phyloP scores from a whole-genome alignment of 2,888 invertebrate genomes.

The Ditula angustiorana region DNA sequence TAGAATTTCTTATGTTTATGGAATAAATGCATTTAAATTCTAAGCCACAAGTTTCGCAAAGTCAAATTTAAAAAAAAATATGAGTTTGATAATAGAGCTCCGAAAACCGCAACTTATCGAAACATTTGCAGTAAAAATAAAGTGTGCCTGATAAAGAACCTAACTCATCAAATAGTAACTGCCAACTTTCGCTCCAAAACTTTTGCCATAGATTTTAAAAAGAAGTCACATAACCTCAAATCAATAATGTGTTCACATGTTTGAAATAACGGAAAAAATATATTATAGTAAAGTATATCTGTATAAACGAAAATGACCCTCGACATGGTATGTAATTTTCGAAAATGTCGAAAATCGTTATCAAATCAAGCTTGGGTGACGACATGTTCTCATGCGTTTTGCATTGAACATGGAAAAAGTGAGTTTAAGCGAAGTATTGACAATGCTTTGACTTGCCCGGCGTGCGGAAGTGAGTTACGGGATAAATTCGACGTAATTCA shows the following conservation, averaged over 20 bases:
- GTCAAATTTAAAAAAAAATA: not conserved
- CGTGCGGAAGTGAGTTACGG: slow-evolving; percentile 77
- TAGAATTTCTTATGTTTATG: not conserved
- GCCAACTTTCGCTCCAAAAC: slow-evolving; percentile 9
- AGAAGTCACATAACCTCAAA: slow-evolving; percentile 40
- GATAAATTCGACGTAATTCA: slow-evolving; percentile 83
- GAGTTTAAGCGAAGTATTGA: slow-evolving; percentile 78
- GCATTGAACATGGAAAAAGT: slow-evolving; percentile 81
- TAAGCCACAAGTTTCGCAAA: not conserved
- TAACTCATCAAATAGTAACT: not conserved
- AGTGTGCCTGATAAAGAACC: slow-evolving; percentile 20
- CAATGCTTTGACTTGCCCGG: slow-evolving; percentile 78
- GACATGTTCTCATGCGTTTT: slow-evolving; percentile 84
- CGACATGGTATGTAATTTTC: slow-evolving; percentile 82
- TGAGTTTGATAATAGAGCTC: not conserved
- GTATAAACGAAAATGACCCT: slow-evolving; percentile 58
- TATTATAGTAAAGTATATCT: slow-evolving; percentile 21
- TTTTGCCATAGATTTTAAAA: not conserved
- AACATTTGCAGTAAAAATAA: not conserved
- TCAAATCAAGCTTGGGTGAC: slow-evolving; percentile 82
- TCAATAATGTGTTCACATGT: slow-evolving; percentile 27
- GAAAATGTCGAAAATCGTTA: slow-evolving; percentile 79
- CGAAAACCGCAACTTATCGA: slow-evolving; percentile 15
- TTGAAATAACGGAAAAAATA: slow-evolving; percentile 6
- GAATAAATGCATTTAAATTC: not conserved